Evolutionary conservation across 2,113 vertebrate species (phyloP), one percentile per base, ranked within the genome.

Genomic region (Chamaetylas fuelleborni): DNA sequence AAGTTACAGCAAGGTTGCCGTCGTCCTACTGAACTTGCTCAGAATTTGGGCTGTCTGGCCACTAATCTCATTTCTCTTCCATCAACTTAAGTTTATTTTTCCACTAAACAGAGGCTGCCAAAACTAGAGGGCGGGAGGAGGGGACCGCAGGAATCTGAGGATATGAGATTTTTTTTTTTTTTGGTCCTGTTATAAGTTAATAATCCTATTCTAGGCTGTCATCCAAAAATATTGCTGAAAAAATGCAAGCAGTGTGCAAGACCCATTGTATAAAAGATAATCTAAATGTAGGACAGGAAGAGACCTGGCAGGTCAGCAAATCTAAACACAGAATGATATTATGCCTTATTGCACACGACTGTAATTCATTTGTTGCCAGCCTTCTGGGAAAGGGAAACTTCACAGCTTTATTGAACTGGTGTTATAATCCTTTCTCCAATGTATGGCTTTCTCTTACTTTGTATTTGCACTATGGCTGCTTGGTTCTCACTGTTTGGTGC

Each of bases 251-350:
- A 62, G 54, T 38, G 51, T 86, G 38, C n/a, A 17, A 74, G 69
- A 81, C 23, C 72, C 67, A 67, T 92, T 93, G 93, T 94, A 56
- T 90, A 42, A 90, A 95, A 85, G 81, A 81, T 90, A 81, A 64
- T 90, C 86, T 86, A 58, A 95, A 92, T 76, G 43, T 93, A 71
- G 91, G 91, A 89, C 95, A 93, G 91, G 96, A 97, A 89, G 86
- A 60, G 91, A 91, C 64, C 69, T 19, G 48, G 60, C 65, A 61
- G 81, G 77, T 92, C 94, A 96, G 91, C 83, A 91, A 67, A 94
- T 93, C 74, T 83, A 70, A 81, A 76, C 48, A 25, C 71, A 23
- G 67, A 60, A 64, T 51, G 24, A 78, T 90, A 92, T 88, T 94
- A 78, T 1, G 48, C 64, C 64, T 86, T 96, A 86, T 60, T 97